Base-by-base conservation (phyloP, 2,888 invertebrate genomes). In the Eudasyphora cyanicolor region DNA sequence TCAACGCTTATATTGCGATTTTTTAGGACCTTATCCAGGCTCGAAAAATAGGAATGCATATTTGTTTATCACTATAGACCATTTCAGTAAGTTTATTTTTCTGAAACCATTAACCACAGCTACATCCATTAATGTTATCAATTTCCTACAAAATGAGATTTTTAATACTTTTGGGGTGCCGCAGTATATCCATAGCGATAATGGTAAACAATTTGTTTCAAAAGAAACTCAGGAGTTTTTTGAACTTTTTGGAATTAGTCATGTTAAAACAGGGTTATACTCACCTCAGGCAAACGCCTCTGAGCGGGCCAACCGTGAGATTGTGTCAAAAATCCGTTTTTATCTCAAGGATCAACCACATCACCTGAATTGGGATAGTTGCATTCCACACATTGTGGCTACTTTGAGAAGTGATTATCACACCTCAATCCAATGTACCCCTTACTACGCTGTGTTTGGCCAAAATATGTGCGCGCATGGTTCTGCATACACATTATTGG, bases 271-370 rank as follows among this genome's bases (percentile, higher is more conserved):
- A 4, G 79, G 70, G 0, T 73, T 76, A 1, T 79, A 82, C 14
- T 75, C 82, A 6, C 86, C 86, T 0, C 79, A 86, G 27, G 82
- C 85, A 0, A 84, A 85, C 35, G 82, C 82, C 19, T 76, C 79
- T 0, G 85, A 85, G 38, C 27, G 84, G n/a, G 80, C 64, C 1
- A 82, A 84, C 69, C 8, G 81, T 12, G 79, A 82, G 67, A 78
- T 64, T 6, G 19, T 64, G 10, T 38, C 64, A 1, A 64, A 64
- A 45, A 45, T 45, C 45, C 5, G 14, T 8, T 45, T 45, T 45
- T 45, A 10, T 45, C 45, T 45, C n/a, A 69, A 69, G 24, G 1
- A 70, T 29, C 17, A 70, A 38, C 21, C 7, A 6, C 17, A 54
- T 29, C 73, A 73, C 17, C 19, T 32, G 3, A 24, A 57, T n/a